Percentiles rank a stretch among this genome's conserved stretches.
phyloP scores from a whole-genome alignment of 2,113 vertebrate species.

The Baryphthengus martii region DNA sequence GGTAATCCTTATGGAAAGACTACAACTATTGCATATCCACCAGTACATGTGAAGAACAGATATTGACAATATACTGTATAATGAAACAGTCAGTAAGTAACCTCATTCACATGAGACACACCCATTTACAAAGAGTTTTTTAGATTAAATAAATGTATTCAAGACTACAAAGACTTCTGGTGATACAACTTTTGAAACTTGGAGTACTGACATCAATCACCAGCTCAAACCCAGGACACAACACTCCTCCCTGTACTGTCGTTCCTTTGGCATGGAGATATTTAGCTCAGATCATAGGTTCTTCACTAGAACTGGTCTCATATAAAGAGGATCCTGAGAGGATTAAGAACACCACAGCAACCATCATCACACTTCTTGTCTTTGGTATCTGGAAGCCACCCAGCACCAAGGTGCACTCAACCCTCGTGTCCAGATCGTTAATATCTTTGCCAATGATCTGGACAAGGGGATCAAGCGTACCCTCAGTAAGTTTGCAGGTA shows the following conservation, averaged over 20 bases:
- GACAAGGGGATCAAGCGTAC: neutral
- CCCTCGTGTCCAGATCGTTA: neutral
- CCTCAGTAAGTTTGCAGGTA: neutral
- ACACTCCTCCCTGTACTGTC: fast-evolving
- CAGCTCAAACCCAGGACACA: neutral
- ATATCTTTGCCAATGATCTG: neutral
- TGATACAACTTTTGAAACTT: neutral
- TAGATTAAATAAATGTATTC: neutral
- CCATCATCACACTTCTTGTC: neutral
- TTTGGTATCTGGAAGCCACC: neutral
- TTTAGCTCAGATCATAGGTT: neutral
- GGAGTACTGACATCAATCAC: neutral
- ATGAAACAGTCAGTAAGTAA: neutral
- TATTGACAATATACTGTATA: neutral
- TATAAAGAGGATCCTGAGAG: neutral
- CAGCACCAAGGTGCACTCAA: neutral
- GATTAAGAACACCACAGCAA: neutral
- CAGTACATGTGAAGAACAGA: neutral
- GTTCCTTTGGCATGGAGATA: neutral
- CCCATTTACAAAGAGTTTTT: neutral
- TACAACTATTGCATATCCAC: neutral
- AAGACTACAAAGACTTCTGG: neutral
- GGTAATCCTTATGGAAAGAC: neutral
- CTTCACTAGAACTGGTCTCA: neutral
- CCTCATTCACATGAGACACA: neutral